Evolutionary conservation across 2,113 vertebrate species (phyloP).

Genomic region (Ptilorrhoa leucosticta): DNA sequence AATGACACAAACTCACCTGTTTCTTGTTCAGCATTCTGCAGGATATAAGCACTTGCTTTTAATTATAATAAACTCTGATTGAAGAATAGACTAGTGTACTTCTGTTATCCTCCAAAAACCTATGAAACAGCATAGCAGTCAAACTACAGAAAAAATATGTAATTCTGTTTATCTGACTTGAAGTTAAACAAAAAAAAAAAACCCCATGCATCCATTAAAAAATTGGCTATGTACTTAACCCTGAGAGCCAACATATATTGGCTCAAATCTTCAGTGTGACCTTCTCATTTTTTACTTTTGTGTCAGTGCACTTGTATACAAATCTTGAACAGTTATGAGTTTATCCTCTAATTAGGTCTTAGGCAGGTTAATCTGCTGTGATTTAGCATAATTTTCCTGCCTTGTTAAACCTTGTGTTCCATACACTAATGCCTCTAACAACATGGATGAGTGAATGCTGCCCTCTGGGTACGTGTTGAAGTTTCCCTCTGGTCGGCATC

Average conservation of each 20-base stretch:
- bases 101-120: neutral
- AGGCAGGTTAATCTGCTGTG: neutral
- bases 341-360: neutral
- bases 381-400: neutral
- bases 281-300: neutral
- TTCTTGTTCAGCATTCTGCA: neutral
- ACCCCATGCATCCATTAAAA: neutral
- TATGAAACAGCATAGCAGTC: neutral
- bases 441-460: neutral
- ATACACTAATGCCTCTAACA: neutral
- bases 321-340: neutral
- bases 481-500: neutral
- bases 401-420: neutral
- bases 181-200: neutral
- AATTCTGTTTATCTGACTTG: neutral
- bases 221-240: neutral
- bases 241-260: neutral
- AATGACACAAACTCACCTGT: accelerated
- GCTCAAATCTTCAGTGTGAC: neutral
- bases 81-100: neutral
- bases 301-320: neutral
- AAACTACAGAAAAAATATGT: neutral
- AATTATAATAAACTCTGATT: neutral
- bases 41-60: neutral
- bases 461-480: accelerated